Conservation (phyloP, 2,888 invertebrate species). For the Schizaphis graminum region DNA sequence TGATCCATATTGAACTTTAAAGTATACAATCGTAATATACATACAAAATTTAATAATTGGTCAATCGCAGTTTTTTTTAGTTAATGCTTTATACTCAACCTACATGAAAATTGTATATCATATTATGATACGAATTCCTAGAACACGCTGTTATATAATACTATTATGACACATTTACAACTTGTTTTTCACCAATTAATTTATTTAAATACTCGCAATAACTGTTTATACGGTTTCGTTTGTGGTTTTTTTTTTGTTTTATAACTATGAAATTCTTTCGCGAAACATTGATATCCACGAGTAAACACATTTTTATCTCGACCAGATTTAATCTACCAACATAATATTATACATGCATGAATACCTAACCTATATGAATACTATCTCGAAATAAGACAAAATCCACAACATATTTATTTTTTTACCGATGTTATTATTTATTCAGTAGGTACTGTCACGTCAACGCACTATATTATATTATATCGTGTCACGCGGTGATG, state of each 20-base stretch:
- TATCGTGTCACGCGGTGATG: not conserved
- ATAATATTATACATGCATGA: not conserved
- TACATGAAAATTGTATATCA: not conserved
- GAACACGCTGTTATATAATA: not conserved
- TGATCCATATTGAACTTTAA: not conserved
- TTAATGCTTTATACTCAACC: not conserved
- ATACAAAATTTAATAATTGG: not conserved
- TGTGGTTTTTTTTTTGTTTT: not conserved
- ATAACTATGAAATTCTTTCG: not conserved
- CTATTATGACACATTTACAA: slow-evolving; percentile 2
- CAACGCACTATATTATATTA: not conserved
- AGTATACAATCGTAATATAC: not conserved
- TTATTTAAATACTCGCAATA: not conserved
- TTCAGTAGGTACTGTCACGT: not conserved
- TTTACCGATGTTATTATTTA: not conserved
- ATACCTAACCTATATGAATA: not conserved
- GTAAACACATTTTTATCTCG: not conserved
- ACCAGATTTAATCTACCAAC: not conserved
- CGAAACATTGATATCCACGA: not conserved
- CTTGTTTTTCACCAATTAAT: not conserved
- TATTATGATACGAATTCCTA: not conserved
- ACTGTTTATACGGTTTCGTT: not conserved
- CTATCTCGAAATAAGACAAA: not conserved
- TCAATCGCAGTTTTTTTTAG: not conserved
- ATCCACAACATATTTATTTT: slow-evolving; percentile 5